Evolutionary conservation across 2,888 invertebrate species (phyloP), one percentile per base, ranked within the genome.

Genomic region (Miltochrista miniata): DNA sequence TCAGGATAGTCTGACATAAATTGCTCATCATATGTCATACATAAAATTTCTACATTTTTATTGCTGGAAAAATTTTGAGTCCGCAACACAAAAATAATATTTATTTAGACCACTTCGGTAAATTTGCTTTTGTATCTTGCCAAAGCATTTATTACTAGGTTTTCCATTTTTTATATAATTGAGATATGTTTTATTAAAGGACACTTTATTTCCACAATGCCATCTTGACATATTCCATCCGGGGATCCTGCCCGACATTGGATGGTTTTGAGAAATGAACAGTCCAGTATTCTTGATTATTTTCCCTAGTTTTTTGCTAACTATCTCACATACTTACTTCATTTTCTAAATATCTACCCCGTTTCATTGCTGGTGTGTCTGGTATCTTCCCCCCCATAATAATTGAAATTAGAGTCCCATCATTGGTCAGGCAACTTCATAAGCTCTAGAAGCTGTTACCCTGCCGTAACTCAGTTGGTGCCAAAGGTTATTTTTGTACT

Each of bases 201-300:
- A 18, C 53, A 53, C 12, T 56, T 52, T 5, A 52, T 53, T 34
- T 53, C 50, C 1, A 53, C 43, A 1, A 57, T 45, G 8, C 39
- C 5, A 24, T 24, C 5, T 24, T 24, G 3, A 24, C 5, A 18
- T 0, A 68, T 51, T 0, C 70, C 68, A 65, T 74, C 70, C 39
- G 68, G 70, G 7, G 72, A 70, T 12, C 58, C 70, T 30, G 70
- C n/a, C 71, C 34, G 69, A 45, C 61, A 69, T 71, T 1, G 66
- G 67, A 45, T 59, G 61, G 7, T 67, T 24, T 31, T 44, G 15
- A 35, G 13, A 45, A 8, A 70, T 7, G 7, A 67, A 29, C 0
- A 70, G 30, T 0, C 70, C 68, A 62, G 63, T 60, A 54, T 59
- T 64, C 8, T 34, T 45, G 5, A 68, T 43, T 49, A 63, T 1